Base-by-base conservation (phyloP, 2,797 vertebrate genomes). In the Australoheros facetus region DNA sequence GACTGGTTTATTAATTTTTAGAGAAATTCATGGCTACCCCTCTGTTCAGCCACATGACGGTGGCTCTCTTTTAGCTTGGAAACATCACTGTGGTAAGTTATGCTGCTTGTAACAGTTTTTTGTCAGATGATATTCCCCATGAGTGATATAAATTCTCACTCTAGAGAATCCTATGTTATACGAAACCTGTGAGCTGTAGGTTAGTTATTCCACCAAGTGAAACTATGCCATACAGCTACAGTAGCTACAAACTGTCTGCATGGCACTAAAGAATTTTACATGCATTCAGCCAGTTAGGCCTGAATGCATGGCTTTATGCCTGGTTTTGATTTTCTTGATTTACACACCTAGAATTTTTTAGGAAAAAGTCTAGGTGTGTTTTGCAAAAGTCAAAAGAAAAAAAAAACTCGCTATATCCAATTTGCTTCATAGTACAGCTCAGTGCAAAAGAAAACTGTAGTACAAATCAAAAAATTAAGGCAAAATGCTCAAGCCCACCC, bases 391-490 rank as follows among this genome's bases (percentile, higher is more conserved):
- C 26, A 26, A 28, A 5, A 51, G 17, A 21, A 64, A 51, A 37
- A 37, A 11, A 32, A 32, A 32, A 7, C 4, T 17, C 3, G 17
- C 3, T 7, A 19, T 13, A 21, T 60, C 14, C 9, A 42, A 10
- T 16, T 23, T 42, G 0, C 45, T 9, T 51, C 45, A 51, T 51
- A 51, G 11, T 51, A 51, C 17, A 69, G 30, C 64, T 28, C 12
- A 45, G 10, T 2, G 42, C n/a, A 48, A 75, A 57, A 14, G 26
- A 60, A 51, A 81, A 51, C 12, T 48, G 48, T 23, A 81, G 56
- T 73, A 85, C 19, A 83, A 81, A 51, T 75, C 5, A 83, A 76
- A 79, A 30, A 42, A 56, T 84, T 87, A 94, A 94, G 92, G 93
- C 93, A 81, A 77, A 81, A 86, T 26, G 75, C 56, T 71, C 55